Base-by-base conservation (phyloP, 2,888 invertebrate species). In the Matsumyia berberina region DNA sequence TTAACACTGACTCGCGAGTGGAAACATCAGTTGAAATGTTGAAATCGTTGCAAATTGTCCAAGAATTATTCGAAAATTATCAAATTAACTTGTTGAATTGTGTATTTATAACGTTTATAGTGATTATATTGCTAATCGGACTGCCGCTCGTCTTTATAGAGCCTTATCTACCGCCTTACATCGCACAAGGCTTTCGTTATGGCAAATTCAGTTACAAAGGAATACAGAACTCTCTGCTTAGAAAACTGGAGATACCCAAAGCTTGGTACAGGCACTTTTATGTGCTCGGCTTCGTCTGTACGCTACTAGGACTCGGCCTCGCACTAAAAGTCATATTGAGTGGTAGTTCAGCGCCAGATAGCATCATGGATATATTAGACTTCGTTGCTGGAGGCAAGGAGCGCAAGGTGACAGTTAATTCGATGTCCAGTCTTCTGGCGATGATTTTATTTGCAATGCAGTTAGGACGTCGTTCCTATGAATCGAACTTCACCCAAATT, bases 221-320 rank as follows among this genome's bases (percentile, higher is more conserved):
- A 0, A 88, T 91, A 73, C 85, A 86, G 9, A 89, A 91, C 87
- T 87, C 88, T 0, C 46, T 92, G 0, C 87, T 93, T 0, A 89
- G 88, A 42, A 88, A 90, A 17, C 24, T 94, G 12, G 95, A 96
- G 90, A 93, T 96, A 51, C 96, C 96, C 0, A 97, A 97, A 91
- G 93, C 95, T 55, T 96, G 95, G 93, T 97, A 96, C 88, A 93
- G 92, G 87, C 97, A 97, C 91, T 97, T 97, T 89, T 97, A 97
- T 90, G 89, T 94, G 5, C 94, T 95, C 88, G 95, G 96, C 0
- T 92, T 94, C 0, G 86, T 94, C 24, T 92, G 94, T 87, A 93
- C 94, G 67, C 89, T 88, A 19, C 39, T 89, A 62, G 89, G 89
- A 2, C 79, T 90, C 0, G 88, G 86, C 51, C 46, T 91, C 0